Evolutionary conservation across 2,888 invertebrate species (phyloP).

Genomic region (Biston stratarius): DNA sequence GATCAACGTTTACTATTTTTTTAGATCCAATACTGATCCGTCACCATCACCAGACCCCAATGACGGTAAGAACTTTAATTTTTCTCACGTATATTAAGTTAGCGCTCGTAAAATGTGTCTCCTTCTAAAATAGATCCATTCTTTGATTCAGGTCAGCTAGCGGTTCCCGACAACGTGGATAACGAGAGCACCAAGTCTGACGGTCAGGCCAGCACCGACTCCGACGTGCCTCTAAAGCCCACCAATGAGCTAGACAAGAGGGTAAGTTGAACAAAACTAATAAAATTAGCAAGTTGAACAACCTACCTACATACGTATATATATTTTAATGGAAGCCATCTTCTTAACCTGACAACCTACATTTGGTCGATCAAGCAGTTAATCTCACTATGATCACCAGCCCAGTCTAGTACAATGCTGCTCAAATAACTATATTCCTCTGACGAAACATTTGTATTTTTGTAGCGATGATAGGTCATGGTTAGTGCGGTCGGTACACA

Average conservation of each 20-base stretch:
- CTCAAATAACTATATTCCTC: too few relatives aligned
- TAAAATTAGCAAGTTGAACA: too few relatives aligned
- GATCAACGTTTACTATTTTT: conserved; percentile 34
- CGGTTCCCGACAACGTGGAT: conserved; percentile 85
- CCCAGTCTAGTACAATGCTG: too few relatives aligned
- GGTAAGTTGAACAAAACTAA: conserved; percentile 43
- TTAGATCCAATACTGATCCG: conserved; percentile 62
- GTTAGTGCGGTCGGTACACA: too few relatives aligned
- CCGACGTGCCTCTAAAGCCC: conserved; percentile 87
- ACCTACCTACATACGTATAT: too few relatives aligned
- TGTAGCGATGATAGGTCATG: too few relatives aligned
- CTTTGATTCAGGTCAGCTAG: conserved; percentile 58
- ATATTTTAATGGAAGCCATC: too few relatives aligned
- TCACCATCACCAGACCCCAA: conserved; percentile 64
- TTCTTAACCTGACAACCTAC: too few relatives aligned
- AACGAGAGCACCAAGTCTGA: conserved; percentile 89
- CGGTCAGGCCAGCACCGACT: conserved; percentile 88
- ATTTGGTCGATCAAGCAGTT: too few relatives aligned
- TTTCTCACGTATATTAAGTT: neutral
- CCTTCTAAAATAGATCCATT: neutral
- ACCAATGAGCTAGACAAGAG: conserved; percentile 90
- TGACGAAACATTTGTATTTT: too few relatives aligned
- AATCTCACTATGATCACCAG: too few relatives aligned
- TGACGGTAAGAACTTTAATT: conserved; percentile 48
- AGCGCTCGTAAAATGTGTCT: neutral